phyloP scores from a whole-genome alignment of 53 echinoderm and acorn worm genomes.

The Holothuria scabra region DNA sequence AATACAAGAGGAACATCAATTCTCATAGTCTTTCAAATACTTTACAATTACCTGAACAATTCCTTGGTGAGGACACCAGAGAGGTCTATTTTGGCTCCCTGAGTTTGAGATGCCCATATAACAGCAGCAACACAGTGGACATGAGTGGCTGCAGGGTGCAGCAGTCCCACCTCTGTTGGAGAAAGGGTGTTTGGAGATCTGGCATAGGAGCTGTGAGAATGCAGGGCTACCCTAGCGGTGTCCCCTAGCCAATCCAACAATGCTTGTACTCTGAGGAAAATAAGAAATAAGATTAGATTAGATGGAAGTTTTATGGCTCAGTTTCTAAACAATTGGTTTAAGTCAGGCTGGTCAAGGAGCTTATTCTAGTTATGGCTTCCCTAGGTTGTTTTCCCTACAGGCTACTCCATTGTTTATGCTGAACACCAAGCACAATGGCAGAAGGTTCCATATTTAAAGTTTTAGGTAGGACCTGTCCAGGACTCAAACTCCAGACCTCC shows the following conservation, averaged over 20 bases:
- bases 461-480: too few relatives aligned
- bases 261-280: conserved; percentile 75
- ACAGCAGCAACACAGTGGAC: conserved; percentile 88
- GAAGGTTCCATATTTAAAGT: too few relatives aligned
- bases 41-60: conserved; percentile 79
- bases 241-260: conserved; percentile 95
- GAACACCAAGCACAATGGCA: too few relatives aligned
- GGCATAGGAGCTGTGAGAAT: conserved; percentile 84
- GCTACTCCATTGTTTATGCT: too few relatives aligned
- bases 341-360: too few relatives aligned
- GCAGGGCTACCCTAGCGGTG: conserved; percentile 92
- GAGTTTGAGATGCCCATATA: conserved; percentile 85
- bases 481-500: too few relatives aligned
- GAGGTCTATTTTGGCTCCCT: conserved; percentile 64
- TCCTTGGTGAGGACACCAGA: conserved; percentile 82
- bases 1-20: background rate
- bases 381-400: too few relatives aligned
- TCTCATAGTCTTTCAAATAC: background rate
- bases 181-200: conserved; percentile 88
- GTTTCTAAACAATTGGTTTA: too few relatives aligned
- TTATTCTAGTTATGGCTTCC: too few relatives aligned
- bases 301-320: too few relatives aligned
- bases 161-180: conserved; percentile 81
- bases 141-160: conserved; percentile 85
- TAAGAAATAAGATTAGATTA: background rate